phyloP scores from a whole-genome alignment of 1,140 invertebrate genomes.

The Liolophura sinensis region DNA sequence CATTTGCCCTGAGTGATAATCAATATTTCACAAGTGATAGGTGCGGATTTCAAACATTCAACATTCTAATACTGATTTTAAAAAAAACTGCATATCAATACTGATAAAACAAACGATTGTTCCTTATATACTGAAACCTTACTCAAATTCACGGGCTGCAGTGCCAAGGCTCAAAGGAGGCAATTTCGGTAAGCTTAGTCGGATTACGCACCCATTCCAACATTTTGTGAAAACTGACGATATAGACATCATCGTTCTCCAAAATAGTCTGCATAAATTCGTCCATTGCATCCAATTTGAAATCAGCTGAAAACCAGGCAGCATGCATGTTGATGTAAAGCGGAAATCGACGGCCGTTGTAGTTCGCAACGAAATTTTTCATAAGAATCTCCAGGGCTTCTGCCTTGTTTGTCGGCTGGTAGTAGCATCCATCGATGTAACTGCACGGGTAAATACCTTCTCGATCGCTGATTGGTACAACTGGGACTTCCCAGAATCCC shows the following conservation, averaged over 20 bases:
- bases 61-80: too few species aligned
- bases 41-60: too few species aligned
- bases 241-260: conserved; percentile 91
- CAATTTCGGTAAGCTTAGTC: conserved; percentile 77
- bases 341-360: conserved; percentile 64
- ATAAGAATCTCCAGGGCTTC: conserved; percentile 96
- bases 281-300: conserved; percentile 67
- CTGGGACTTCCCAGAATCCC: conserved; percentile 36
- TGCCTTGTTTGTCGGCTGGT: conserved; percentile 60
- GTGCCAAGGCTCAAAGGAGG: conserved; percentile 55
- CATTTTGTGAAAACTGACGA: conserved; percentile 89
- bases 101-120: too few species aligned
- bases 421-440: conserved; percentile 33
- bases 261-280: conserved; percentile 94
- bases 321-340: conserved; percentile 44
- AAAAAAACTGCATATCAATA: too few species aligned
- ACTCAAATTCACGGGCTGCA: conserved; percentile 15
- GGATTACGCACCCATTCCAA: conserved; percentile 97
- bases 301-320: conserved; percentile 40
- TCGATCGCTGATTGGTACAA: conserved; percentile 24
- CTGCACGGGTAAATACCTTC: conserved; percentile 59
- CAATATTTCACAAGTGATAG: too few species aligned
- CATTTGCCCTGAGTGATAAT: too few species aligned
- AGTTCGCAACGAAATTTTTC: conserved; percentile 94
- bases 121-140: too few species aligned